Evolutionary conservation across 2,113 vertebrate genomes (phyloP).

Genomic region (Turnix velox): DNA sequence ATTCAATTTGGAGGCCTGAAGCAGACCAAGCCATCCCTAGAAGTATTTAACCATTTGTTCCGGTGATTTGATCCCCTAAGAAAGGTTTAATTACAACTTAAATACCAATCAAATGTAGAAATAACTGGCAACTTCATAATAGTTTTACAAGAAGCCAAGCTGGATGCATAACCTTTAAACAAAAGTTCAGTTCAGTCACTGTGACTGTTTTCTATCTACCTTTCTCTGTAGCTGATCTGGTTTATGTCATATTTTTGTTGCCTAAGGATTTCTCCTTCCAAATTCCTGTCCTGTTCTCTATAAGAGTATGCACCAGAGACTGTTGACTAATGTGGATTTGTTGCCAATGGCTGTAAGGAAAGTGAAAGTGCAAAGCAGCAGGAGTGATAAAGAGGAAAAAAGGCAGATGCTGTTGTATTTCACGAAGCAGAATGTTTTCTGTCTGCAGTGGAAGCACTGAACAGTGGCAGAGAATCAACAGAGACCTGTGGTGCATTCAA

Average conservation of each 20-base stretch:
- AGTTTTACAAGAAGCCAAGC: background rate
- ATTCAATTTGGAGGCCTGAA: background rate
- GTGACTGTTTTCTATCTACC: background rate
- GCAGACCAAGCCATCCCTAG: background rate
- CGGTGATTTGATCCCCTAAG: background rate
- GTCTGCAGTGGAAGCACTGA: background rate
- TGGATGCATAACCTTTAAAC: background rate
- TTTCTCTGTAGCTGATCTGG: background rate
- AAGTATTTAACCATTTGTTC: background rate
- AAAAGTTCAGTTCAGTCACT: background rate
- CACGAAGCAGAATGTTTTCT: background rate
- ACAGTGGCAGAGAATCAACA: background rate
- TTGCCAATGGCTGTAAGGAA: background rate
- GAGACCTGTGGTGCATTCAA: background rate
- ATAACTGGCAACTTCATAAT: background rate
- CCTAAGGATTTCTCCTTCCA: background rate
- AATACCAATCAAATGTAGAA: background rate
- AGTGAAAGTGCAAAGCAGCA: background rate
- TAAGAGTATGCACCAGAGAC: background rate
- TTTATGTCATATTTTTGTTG: constrained; percentile 5
- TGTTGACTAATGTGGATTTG: background rate
- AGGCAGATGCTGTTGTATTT: background rate
- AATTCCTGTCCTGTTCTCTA: background rate
- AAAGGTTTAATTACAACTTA: background rate
- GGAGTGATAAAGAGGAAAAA: background rate